A percentile compares a stretch with the other conserved stretches of the same genome.
Evolutionary conservation across 1,140 invertebrate genomes (phyloP).

Genomic region (Theocolax elegans): DNA sequence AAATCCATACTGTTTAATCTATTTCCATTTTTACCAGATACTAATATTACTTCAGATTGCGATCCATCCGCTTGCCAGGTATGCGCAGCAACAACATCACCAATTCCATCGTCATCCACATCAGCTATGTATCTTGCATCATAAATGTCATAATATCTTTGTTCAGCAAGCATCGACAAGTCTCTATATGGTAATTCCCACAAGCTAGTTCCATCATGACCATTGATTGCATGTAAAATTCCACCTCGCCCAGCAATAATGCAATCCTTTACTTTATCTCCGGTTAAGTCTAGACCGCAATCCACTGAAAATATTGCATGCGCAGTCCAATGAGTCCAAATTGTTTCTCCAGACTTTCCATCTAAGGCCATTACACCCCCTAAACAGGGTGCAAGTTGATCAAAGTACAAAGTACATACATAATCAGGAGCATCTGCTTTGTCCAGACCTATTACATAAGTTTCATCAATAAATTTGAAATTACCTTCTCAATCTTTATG

Average conservation of each 20-base stretch:
- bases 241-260: slow-evolving; percentile 78
- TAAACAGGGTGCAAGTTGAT: slow-evolving; percentile 74
- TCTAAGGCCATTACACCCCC: slow-evolving; percentile 83
- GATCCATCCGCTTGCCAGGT: slow-evolving; percentile 66
- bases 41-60: slow-evolving; percentile 72
- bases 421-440: slow-evolving; percentile 55
- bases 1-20: slow-evolving; percentile 74
- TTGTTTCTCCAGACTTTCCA: slow-evolving; percentile 75
- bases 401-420: slow-evolving; percentile 77
- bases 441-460: slow-evolving; percentile 54
- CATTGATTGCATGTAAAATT: slow-evolving; percentile 78
- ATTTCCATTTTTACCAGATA: slow-evolving; percentile 78
- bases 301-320: slow-evolving; percentile 82
- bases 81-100: slow-evolving; percentile 80
- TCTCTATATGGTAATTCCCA: slow-evolving; percentile 73
- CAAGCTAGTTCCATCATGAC: slow-evolving; percentile 74
- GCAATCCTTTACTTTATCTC: slow-evolving; percentile 79
- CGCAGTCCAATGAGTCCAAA: slow-evolving; percentile 81
- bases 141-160: slow-evolving; percentile 69
- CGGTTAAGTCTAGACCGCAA: slow-evolving; percentile 79
- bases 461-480: slow-evolving; percentile 18
- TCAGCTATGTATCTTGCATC: slow-evolving; percentile 80
- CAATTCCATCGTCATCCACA: slow-evolving; percentile 77
- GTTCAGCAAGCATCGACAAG: slow-evolving; percentile 53
- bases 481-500: not conserved